Base-by-base conservation (phyloP, 2,888 invertebrate genomes). In the Drosophila mimica region DNA sequence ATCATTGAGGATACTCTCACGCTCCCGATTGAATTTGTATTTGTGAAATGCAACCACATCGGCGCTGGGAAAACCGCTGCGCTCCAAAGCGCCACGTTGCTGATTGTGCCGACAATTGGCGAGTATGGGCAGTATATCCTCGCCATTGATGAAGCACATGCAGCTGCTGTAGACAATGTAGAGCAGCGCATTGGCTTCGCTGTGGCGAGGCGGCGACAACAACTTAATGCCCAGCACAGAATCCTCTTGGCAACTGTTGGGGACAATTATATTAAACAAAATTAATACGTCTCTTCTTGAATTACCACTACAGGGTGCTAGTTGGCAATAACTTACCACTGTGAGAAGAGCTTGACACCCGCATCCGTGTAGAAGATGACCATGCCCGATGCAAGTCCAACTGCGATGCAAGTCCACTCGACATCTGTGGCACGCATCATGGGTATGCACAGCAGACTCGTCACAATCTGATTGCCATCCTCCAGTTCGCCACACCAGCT, bases 351-450 rank as follows among this genome's bases (percentile, higher is more conserved):
- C 74, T 97, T 94, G 66, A 96, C 95, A 20, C 98, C 98, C 75
- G 95, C 96, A 92, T 99, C 98, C 2, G 98, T 97, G 91, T 97
- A 98, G 93, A 98, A 98, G 74, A 96, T 94, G 15, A 99, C 94
- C 93, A 94, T 95, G 25, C 99, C 99, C 80, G 97, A 96, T 83
- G 95, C 95, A 88, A 97, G 96, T 17, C 99, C 99, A 67, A 98
- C 95, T 71, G 96, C 95, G 71, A 99, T 95, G 91, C 98, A 98
- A 17, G 98, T 98, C 99, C 99, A 99, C 92, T 99, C 99, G 33
- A 97, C 96, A 4, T 79, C 92, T 8, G 95, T 96, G 91, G 96
- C 94, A 0, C 85, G 83, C 1, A 93, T 93, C 74, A 95, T 92
- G 2, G 94, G 94, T 63, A 94, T 77, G 75, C 94, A 94, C 48